Conservation (phyloP, 1,140 invertebrate species). For the Procambarus clarkii region DNA sequence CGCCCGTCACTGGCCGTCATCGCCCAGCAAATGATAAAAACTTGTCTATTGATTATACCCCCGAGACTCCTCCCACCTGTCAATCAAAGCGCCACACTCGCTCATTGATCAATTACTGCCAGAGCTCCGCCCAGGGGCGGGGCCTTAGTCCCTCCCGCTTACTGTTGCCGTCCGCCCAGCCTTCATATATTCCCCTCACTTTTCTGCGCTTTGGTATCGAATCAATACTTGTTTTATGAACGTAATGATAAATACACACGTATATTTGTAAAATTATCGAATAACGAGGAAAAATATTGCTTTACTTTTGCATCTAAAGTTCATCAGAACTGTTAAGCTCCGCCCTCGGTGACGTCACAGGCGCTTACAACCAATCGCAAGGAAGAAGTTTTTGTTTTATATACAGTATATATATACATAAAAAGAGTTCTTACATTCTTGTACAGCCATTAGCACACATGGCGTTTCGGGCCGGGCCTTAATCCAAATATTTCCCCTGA, state of each 20-base stretch:
- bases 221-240: background rate
- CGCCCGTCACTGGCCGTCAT: constrained; percentile 42
- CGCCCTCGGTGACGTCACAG: constrained; percentile 42
- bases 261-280: background rate
- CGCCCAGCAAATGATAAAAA: constrained; percentile 57
- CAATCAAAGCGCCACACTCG: constrained; percentile 58
- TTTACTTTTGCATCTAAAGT: background rate
- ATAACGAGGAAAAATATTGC: background rate
- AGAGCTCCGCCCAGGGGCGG: constrained; percentile 52
- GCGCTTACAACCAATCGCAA: constrained; percentile 20
- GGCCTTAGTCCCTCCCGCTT: constrained; percentile 7
- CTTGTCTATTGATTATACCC: constrained; percentile 55
- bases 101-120: constrained; percentile 62
- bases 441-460: too few species aligned
- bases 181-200: background rate
- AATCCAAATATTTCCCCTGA: too few species aligned
- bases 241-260: background rate
- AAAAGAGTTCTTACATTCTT: too few species aligned
- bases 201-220: too few species aligned
- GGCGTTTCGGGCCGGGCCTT: too few species aligned
- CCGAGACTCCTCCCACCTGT: constrained; percentile 59
- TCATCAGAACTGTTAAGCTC: background rate
- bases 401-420: too few species aligned
- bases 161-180: background rate
- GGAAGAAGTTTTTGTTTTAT: too few species aligned